Base-by-base conservation (phyloP, 2,797 vertebrate genomes). In the Catamblyrhynchus diadema region DNA sequence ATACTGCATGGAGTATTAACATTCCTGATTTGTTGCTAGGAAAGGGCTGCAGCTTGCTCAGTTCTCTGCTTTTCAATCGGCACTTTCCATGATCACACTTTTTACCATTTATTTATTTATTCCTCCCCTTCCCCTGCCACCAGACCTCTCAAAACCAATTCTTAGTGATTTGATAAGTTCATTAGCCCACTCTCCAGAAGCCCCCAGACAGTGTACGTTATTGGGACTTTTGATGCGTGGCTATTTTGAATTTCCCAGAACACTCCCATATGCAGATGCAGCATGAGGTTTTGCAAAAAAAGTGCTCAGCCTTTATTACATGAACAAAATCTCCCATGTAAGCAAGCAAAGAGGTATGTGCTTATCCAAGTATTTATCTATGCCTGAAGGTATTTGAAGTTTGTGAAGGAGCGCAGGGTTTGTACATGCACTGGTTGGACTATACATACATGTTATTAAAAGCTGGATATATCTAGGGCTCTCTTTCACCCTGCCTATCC, bases 331-430 rank as follows among this genome's bases (percentile, higher is more conserved):
- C 94, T 96, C 93, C 45, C 90, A 95, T 95, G 94, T 96, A 94
- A 96, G 87, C 89, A 90, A 96, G 91, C 64, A 90, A 83, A 96
- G 71, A 94, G 71, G 87, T 96, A 96, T 96, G 95, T 93, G 82
- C 95, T 95, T 96, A 95, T 96, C 95, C 93, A 83, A 80, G 81
- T 91, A 86, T 94, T 94, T 94, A 97, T 96, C 94, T 95, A 93
- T 81, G 96, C 95, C 95, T 96, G 89, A 77, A 96, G 93, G 94
- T 96, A 91, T 95, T 91, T 96, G 82, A 94, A 95, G 89, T 72
- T 85, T 94, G 77, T 95, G 82, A 81, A 90, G 77, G 80, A 92
- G 94, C 90, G 82, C 81, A 97, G 93, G 79, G 95, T 95, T 96
- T 94, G 90, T 96, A 96, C 94, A 96, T 70, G 93, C 69, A 94